A percentile compares a stretch with the other conserved stretches of the same genome.
Evolutionary conservation across 2,797 vertebrate species (phyloP).

Genomic region (Allochrocebus solatus): DNA sequence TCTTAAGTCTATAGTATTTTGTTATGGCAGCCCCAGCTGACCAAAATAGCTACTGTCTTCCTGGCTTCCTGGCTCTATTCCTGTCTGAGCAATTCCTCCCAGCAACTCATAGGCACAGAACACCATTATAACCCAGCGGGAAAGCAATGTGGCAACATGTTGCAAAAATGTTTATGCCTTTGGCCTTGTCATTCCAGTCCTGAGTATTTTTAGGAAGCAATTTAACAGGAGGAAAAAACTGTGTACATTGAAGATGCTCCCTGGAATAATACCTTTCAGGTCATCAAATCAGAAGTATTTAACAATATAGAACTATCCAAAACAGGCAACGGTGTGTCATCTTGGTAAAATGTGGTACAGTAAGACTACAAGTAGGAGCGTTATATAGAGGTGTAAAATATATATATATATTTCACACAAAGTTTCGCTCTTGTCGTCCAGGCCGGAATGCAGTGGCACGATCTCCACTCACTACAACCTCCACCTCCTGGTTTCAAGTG

Average conservation of each 20-base stretch:
- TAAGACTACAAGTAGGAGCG: accelerated
- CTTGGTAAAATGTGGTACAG: accelerated
- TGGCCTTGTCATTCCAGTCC: background rate
- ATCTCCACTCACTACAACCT: no score
- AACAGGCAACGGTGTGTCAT: accelerated
- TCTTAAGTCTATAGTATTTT: background rate
- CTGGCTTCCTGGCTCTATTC: background rate
- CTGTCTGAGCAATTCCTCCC: background rate
- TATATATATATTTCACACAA: no score
- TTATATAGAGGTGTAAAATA: accelerated
- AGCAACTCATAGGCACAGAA: accelerated
- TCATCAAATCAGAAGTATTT: background rate
- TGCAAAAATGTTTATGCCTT: background rate
- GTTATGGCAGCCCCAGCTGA: background rate
- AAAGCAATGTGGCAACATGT: accelerated
- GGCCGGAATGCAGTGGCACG: no score
- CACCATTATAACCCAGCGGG: accelerated
- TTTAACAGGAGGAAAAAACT: background rate
- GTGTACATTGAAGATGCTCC: background rate
- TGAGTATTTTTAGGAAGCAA: background rate
- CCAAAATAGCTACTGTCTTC: background rate
- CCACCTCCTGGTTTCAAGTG: no score
- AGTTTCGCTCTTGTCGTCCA: no score
- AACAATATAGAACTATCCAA: accelerated
- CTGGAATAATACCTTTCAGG: background rate